Conservation (phyloP, 2,113 vertebrate genomes). For the Solea solea region DNA sequence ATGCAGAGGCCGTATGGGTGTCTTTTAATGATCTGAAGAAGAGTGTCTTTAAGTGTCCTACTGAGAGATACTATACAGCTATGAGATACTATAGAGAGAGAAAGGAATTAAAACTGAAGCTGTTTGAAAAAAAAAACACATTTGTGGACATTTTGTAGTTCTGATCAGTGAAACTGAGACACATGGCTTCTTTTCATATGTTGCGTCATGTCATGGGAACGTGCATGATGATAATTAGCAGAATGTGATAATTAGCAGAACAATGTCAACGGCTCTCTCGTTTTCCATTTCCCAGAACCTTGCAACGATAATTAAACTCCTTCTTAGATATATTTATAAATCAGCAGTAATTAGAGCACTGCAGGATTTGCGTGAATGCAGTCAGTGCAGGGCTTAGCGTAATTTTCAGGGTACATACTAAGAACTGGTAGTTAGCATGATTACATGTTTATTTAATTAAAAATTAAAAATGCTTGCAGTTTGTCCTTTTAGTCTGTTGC, state of each 20-base stretch:
- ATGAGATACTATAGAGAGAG: no score
- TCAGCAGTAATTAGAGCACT: slow-evolving; percentile 19
- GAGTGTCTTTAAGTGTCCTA: no score
- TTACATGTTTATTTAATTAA: background rate
- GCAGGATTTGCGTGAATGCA: slow-evolving; percentile 11
- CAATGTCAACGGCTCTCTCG: background rate
- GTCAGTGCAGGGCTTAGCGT: background rate
- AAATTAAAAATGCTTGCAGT: slow-evolving; percentile 12
- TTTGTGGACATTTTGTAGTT: background rate
- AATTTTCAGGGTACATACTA: slow-evolving; percentile 16
- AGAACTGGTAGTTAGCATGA: background rate
- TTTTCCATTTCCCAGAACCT: background rate
- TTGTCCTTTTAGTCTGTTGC: background rate
- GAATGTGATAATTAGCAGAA: slow-evolving; percentile 17
- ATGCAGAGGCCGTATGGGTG: no score
- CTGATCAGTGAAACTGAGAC: background rate
- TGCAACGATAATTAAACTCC: slow-evolving; percentile 8
- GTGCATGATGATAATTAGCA: slow-evolving; percentile 9
- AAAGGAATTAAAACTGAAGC: background rate
- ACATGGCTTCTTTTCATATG: background rate
- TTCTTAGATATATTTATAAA: slow-evolving; percentile 37
- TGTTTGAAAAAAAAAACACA: background rate
- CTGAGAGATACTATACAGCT: no score
- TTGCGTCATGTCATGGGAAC: background rate
- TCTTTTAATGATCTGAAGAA: no score